Evolutionary conservation across 2,113 vertebrate species (phyloP), one percentile per base, ranked within the genome.

Genomic region (Sinocyclocheilus maitianheensis): DNA sequence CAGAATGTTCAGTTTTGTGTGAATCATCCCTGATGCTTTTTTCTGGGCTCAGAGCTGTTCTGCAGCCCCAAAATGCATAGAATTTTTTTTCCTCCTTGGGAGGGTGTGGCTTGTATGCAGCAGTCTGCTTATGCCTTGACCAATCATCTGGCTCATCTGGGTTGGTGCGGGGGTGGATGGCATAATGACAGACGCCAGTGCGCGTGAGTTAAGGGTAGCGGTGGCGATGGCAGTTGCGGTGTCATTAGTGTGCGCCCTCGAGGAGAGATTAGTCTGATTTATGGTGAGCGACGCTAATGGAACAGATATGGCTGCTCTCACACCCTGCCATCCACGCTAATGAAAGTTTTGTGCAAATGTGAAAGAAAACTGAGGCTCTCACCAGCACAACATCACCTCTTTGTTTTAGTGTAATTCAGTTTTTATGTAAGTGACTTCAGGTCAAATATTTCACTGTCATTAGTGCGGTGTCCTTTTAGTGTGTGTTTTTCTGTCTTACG

Each of bases 311-410:
- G 93, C 93, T 65, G 53, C 76, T 77, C 90, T 88, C 91, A 91
- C 92, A 91, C 89, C 90, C 82, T 88, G 84, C 92, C 91, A 93
- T 94, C 94, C 92, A 92, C 89, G 90, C 93, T 95, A 95, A 95
- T 95, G 95, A 95, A 95, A 94, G 94, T 95, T 95, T 95, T 95
- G 94, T 95, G 95, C 94, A 95, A 95, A 95, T 95, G 91, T 92
- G 75, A 67, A 62, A 53, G 80, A 92, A 92, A 67, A 48, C 46
- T 55, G 37, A 34, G 14, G 63, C 62, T 79, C 34, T 69, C 30
- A 81, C n/a, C 80, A 71, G 46, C 46, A 20, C 63, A 37, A 13
- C 81, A 71, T 79, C 76, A 40, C 76, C 80, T 13, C n/a, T 83
- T 74, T 85, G 77, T 90, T 90, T 86, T 86, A 90, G 86, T 75